phyloP scores from a whole-genome alignment of 2,113 vertebrate genomes.

The Vulpes lagopus region DNA sequence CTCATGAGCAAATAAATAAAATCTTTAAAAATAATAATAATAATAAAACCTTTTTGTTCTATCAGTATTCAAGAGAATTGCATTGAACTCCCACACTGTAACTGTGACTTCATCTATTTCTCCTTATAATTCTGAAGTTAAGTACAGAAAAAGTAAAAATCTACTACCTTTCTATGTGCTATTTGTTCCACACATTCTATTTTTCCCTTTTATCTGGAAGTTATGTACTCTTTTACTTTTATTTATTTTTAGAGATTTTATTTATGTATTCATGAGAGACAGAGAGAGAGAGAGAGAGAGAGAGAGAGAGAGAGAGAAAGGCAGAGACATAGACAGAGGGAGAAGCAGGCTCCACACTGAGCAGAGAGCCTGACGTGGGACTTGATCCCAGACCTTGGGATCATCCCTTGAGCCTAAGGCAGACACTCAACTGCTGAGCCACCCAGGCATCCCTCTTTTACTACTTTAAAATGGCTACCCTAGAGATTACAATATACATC shows the following conservation, averaged over 20 bases:
- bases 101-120: neutral
- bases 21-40: too few species aligned
- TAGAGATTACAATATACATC: neutral
- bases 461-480: neutral
- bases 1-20: too few species aligned
- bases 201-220: neutral
- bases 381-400: too few species aligned
- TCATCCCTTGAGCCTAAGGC: too few species aligned
- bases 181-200: neutral
- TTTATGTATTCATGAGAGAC: too few species aligned
- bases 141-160: neutral
- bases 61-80: neutral
- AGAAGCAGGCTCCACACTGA: too few species aligned
- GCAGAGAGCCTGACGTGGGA: too few species aligned
- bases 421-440: too few species aligned
- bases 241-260: too few species aligned
- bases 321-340: too few species aligned
- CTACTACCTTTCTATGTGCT: neutral
- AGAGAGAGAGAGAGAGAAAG: too few species aligned
- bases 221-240: neutral
- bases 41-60: neutral
- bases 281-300: too few species aligned
- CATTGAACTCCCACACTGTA: neutral
- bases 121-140: conserved; percentile 16
- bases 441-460: neutral